A percentile compares a stretch with the other conserved stretches of the same genome.
Evolutionary conservation across 2,113 vertebrate genomes (phyloP).

Genomic region (Nyctibius bracteatus): DNA sequence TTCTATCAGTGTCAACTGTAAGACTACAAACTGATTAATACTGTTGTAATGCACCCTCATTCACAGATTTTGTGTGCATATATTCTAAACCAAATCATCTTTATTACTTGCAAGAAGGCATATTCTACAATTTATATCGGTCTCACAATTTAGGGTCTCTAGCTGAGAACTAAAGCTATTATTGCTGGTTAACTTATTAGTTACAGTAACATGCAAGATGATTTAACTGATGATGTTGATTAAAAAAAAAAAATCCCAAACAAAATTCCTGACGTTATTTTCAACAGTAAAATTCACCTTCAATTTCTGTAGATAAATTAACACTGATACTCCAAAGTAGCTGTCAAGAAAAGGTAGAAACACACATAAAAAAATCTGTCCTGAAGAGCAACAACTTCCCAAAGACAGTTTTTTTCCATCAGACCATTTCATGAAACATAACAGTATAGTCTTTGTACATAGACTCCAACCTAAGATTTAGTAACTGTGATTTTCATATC

Average conservation of each 20-base stretch:
- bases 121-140: not conserved
- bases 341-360: not conserved
- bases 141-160: not conserved
- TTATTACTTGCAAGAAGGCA: not conserved
- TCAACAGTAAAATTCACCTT: not conserved
- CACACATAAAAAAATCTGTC: not conserved
- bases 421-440: not conserved
- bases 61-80: not conserved
- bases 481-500: not conserved
- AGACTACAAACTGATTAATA: not conserved
- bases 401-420: not conserved
- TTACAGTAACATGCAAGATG: not conserved
- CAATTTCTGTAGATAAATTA: not conserved
- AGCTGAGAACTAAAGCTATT: not conserved
- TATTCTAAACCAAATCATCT: not conserved
- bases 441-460: not conserved
- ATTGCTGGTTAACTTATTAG: not conserved
- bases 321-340: not conserved
- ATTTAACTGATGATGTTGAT: not conserved
- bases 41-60: not conserved
- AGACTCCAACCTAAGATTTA: not conserved
- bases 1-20: not conserved
- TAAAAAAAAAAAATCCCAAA: not conserved
- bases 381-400: not conserved
- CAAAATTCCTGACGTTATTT: not conserved